phyloP scores from a whole-genome alignment of 2,888 invertebrate genomes.

The Subacronicta megacephala region DNA sequence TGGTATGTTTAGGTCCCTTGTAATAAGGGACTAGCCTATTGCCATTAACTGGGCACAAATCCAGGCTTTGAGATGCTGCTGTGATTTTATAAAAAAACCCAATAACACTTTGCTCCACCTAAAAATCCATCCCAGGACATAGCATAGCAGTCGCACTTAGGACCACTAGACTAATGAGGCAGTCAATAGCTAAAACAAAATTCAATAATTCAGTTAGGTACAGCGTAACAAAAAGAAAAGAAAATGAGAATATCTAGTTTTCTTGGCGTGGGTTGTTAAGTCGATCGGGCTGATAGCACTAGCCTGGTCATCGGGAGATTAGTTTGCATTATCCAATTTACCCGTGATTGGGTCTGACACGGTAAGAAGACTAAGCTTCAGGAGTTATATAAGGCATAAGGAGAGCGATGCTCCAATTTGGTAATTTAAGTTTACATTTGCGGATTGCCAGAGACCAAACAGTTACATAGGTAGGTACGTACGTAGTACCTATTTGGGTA shows the following conservation, averaged over 20 bases:
- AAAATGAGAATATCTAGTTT: conserved; percentile 25
- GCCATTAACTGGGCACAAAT: too few relatives aligned
- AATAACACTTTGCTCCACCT: too few relatives aligned
- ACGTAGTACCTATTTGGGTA: too few relatives aligned
- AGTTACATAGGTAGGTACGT: too few relatives aligned
- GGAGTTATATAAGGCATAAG: conserved; percentile 24
- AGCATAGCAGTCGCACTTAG: too few relatives aligned
- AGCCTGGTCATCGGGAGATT: conserved; percentile 43
- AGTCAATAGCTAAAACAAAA: conserved; percentile 14
- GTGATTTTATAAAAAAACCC: too few relatives aligned
- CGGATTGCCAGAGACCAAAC: too few relatives aligned
- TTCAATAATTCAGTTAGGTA: conserved; percentile 41
- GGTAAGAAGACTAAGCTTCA: conserved; percentile 35
- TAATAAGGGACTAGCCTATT: too few relatives aligned
- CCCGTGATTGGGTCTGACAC: conserved; percentile 52
- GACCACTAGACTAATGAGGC: too few relatives aligned
- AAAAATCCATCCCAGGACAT: too few relatives aligned
- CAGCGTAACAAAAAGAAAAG: conserved; percentile 21
- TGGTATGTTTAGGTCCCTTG: too few relatives aligned
- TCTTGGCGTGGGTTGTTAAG: conserved; percentile 29
- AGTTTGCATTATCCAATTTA: conserved; percentile 57
- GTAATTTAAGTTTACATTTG: conserved; percentile 7
- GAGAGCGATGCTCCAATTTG: conserved; percentile 9
- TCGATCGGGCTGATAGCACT: conserved; percentile 41
- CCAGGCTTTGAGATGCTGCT: too few relatives aligned